Base-by-base conservation (phyloP, 1,140 invertebrate species). In the Zophobas morio region DNA sequence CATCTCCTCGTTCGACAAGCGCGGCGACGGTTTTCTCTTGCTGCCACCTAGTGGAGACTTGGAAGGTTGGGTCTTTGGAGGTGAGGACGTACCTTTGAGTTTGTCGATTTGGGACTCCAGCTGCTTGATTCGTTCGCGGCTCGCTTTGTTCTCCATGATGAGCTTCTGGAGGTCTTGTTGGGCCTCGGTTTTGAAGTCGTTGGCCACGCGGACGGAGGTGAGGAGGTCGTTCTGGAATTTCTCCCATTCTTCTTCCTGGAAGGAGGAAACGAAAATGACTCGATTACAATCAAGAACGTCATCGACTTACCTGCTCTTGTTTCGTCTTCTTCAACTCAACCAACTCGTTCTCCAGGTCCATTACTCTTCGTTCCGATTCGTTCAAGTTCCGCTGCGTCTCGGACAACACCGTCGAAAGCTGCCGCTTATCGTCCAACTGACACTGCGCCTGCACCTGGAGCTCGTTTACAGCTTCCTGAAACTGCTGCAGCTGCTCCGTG, bases 171-270 rank as follows among this genome's bases (percentile, higher is more conserved):
- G 88, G 81, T 96, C 94, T 71, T 92, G 90, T 83, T 95, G 93
- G 0, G 94, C 94, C 86, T 96, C 94, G 34, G 94, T 95, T 85
- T 97, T 96, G 86, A 98, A 97, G 85, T 98, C 96, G 87, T 98
- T 98, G 6, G 97, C 96, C 4, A 98, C 96, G 32, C 96, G 90
- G 0, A 99, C 97, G 0, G 96, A 96, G 88, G 96, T 96, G 37
- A 98, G 88, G 0, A 99, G 88, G 87, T 99, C 97, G 75, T 92
- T 93, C 86, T 98, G 96, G 88, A 98, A 98, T 85, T 97, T 95
- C 82, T 95, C 92, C 97, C 96, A 98, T 86, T 98, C 96, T 6
- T 93, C 90, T 79, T 90, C 92, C 89, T 93, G 81, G n/a, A 78
- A 83, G 35, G 6, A 53, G 53, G 33, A 39, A 40, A 6, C 34